Base-by-base conservation (phyloP, 1,140 invertebrate genomes). In the Cydia pomonella region DNA sequence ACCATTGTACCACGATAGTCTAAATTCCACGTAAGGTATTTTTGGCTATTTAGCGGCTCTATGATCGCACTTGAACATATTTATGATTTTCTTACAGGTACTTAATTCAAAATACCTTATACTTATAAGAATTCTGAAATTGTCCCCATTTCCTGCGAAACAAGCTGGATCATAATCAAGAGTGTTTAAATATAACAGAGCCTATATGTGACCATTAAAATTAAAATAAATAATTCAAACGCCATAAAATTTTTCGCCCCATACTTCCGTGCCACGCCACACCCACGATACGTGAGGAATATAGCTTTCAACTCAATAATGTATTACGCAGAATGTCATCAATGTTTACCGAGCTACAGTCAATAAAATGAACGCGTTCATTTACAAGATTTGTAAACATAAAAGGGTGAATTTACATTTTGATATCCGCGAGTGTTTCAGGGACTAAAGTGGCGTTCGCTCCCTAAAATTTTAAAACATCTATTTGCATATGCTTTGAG, bases 361-460 rank as follows among this genome's bases (percentile, higher is more conserved):
- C 89, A 86, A 91, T 91, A 89, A 91, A 88, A 88, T 81, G 91
- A 88, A 88, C 82, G 86, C 86, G 88, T 87, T 90, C 90, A 92
- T 92, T 92, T 91, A 91, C 89, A 88, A 90, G 86, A 92, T 91
- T 92, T 90, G 89, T 90, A 88, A 92, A 92, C 91, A 91, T 92
- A 92, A 92, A 92, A 92, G 91, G 91, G 88, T 92, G 84, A 87
- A 92, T 92, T 92, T 92, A 92, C 91, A 92, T 92, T 92, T 91
- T 92, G 90, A 92, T 92, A 87, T 89, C 89, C 86, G 84, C 91
- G 89, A 92, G 88, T 92, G 90, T 89, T 92, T 87, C 82, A 77
- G 91, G 89, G 90, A 89, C 87, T 88, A 87, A 91, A 89, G 85
- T 87, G 87, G 84, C 88, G 80, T 89, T 90, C 87, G 87, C 88